These are phyloP conservation scores for Gymnocypris eckloni DNA, from an alignment of 2,797 vertebrate species.

Conservation along the genomic window DNA sequence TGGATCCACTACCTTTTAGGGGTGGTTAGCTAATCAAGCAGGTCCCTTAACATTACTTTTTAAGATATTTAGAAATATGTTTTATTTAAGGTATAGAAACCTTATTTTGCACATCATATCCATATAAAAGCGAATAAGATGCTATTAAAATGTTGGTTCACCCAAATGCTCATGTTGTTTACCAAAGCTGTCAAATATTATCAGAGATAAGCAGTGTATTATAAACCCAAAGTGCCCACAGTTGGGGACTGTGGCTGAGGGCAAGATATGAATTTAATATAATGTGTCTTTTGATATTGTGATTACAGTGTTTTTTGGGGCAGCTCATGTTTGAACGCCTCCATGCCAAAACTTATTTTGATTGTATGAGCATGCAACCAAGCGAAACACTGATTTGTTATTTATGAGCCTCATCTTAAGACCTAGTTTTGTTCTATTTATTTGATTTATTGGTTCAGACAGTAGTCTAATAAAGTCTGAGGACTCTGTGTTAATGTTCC, in stretches of 20 bases:
- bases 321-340: constrained; percentile 25
- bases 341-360: constrained; percentile 39
- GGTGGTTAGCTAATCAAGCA: neutral
- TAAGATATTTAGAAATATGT: neutral
- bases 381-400: constrained; percentile 40
- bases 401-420: constrained; percentile 42
- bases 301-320: constrained; percentile 27
- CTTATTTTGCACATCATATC: neutral
- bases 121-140: neutral
- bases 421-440: constrained; percentile 31
- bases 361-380: constrained; percentile 35
- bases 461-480: constrained; percentile 33
- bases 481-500: constrained; percentile 22
- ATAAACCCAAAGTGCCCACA: constrained; percentile 6
- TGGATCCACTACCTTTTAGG: neutral
- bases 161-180: neutral
- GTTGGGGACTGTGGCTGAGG: constrained; percentile 3
- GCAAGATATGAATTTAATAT: constrained; percentile 12
- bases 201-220: neutral
- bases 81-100: neutral
- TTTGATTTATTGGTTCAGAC: constrained; percentile 28
- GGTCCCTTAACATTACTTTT: neutral
- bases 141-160: neutral
- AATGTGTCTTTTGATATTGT: constrained; percentile 26
- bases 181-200: constrained; percentile 15